These are phyloP conservation scores for Melitaea cinxia DNA, from an alignment of 1,140 invertebrate species.

Conservation along the genomic window DNA sequence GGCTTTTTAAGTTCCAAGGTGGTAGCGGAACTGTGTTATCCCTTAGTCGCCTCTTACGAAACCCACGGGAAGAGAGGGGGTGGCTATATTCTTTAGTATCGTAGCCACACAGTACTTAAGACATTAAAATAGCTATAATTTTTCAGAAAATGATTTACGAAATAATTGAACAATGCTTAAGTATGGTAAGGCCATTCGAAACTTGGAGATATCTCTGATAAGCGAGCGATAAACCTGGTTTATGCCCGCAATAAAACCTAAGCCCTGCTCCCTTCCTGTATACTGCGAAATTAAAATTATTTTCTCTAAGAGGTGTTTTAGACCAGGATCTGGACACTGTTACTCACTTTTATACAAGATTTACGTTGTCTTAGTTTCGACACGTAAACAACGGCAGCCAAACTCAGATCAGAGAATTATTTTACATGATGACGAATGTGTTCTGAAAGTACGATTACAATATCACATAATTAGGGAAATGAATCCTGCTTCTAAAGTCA, in stretches of 20 bases:
- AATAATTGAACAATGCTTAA: background rate
- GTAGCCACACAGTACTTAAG: background rate
- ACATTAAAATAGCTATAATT: background rate
- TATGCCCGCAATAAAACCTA: slow-evolving; percentile 4
- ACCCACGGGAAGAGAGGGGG: too few species aligned
- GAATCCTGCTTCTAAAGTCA: too few species aligned
- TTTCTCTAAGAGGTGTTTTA: background rate
- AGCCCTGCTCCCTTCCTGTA: background rate
- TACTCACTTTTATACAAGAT: background rate
- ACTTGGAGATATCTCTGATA: slow-evolving; percentile 10
- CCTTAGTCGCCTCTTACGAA: too few species aligned
- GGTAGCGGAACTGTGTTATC: too few species aligned
- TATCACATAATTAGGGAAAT: too few species aligned
- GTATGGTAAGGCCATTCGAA: background rate
- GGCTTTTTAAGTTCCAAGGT: too few species aligned
- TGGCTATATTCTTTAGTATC: too few species aligned
- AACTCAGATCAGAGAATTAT: too few species aligned
- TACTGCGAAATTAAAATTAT: slow-evolving; percentile 1
- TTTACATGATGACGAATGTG: too few species aligned
- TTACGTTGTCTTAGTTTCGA: background rate
- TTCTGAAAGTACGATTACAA: too few species aligned
- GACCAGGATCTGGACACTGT: background rate
- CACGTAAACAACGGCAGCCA: too few species aligned
- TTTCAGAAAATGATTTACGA: background rate
- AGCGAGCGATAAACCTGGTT: slow-evolving; percentile 10